Evolutionary conservation across 1,140 invertebrate species (phyloP), one percentile per base, ranked within the genome.

Genomic region (Arctopsyche grandis): DNA sequence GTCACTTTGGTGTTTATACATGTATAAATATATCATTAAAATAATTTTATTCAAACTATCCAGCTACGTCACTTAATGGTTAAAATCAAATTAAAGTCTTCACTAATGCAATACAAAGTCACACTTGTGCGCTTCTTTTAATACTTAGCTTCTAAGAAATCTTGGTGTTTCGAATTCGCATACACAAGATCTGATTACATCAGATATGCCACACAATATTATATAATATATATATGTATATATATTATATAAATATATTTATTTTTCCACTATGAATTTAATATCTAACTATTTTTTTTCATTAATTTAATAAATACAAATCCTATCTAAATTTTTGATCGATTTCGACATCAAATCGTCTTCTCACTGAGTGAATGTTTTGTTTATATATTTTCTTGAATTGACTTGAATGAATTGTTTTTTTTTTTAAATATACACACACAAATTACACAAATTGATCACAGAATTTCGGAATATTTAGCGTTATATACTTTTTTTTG

Each of bases 381-480:
- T 26, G 16, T 52, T 52, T 60, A 60, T 60, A 21, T 60, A 60
- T 21, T 66, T 66, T 66, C 12, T 14, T 78, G 76, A 81, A 81
- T 81, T 78, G 80, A 81, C 80, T 81, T 70, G 58, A 48, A 14
- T 60, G 24, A 48, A 69, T 73, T 60, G 56, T 74, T 66, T 22
- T 24, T 24, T 66, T 66, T 66, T 66, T 66, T 66, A 5, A 66
- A 69, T 38, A 58, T 43, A 80, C 69, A 80, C 80, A 75, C 29
- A 69, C 43, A 77, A 44, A 77, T 66, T 29, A 69, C 76, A 79
- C 76, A 69, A 69, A 70, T 77, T 77, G 79, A 80, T 80, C 79
- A 80, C 79, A 80, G 79, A 74, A 80, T 77, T 73, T 76, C 46
- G 74, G 74, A 38, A 63, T 76, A 52, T 56, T 24, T 76, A 56